These are phyloP conservation scores for Sigmodon hispidus DNA, from an alignment of 2,113 vertebrate species.

Conservation along the genomic window DNA sequence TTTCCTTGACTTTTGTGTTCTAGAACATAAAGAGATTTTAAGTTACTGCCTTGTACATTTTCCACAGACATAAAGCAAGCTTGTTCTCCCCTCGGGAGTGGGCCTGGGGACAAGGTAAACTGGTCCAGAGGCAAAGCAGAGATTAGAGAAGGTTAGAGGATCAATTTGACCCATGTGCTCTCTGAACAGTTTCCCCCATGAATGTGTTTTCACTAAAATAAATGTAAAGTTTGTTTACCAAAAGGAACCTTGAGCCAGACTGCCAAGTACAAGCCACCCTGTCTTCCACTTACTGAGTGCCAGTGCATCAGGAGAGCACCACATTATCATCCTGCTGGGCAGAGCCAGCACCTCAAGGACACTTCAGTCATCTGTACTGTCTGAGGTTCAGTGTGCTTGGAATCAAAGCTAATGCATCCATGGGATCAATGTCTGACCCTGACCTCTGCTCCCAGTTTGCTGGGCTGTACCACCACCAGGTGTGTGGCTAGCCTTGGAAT, in stretches of 20 bases:
- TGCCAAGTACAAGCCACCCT: not conserved
- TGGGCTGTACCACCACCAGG: not conserved
- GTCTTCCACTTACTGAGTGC: not conserved
- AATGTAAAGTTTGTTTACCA: constrained; percentile 35
- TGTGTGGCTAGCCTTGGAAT: not conserved
- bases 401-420: not conserved
- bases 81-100: not conserved
- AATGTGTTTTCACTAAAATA: constrained; percentile 44
- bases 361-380: not conserved
- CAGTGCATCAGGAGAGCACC: not conserved
- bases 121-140: not conserved
- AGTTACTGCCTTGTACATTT: constrained; percentile 59
- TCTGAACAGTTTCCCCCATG: not conserved
- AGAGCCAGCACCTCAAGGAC: not conserved
- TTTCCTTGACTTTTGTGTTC: constrained; percentile 47
- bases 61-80: not conserved
- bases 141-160: too few species aligned
- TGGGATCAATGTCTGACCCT: not conserved
- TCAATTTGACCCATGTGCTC: not conserved
- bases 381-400: not conserved
- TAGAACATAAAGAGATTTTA: constrained; percentile 71
- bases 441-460: not conserved
- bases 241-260: not conserved
- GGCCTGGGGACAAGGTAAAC: not conserved
- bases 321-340: not conserved